Base-by-base conservation (phyloP, 2,113 vertebrate genomes). In the Prinia subflava region DNA sequence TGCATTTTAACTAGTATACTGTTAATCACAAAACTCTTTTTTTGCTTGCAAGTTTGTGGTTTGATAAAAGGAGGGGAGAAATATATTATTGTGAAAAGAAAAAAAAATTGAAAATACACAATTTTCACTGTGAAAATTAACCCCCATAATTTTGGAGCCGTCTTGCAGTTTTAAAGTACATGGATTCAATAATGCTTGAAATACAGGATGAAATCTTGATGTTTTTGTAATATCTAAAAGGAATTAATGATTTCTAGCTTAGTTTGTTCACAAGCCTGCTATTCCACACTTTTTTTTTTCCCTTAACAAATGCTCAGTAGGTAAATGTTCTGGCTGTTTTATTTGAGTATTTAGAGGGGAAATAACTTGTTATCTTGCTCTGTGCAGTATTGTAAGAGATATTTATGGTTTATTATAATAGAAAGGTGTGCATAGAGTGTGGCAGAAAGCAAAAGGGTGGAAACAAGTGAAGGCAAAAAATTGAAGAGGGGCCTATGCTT, bases 21-120 rank as follows among this genome's bases (percentile, higher is more conserved):
- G 3, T 31, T 78, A 15, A 35, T 24, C 21, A 55, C 1, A 56
- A 46, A 53, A 5, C 1, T 1, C 1, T 0, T 27, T 17, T 65
- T 49, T 87, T 67, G 3, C 21, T 53, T 69, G 27, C 35, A 84
- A 65, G 4, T 37, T 23, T 50, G 15, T 59, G 33, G 11, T 42
- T 88, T 85, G 16, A 27, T 65, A 39, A 68, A 4, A 7, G 10
- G 16, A 68, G 3, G 5, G 12, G 18, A 75, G 27, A 85, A 83
- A 53, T 1, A 33, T 27, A 41, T 64, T 87, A 6, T 3, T 59
- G 3, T 35, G 44, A 57, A 79, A 75, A 77, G 15, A 57, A 89
- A 83, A 90, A 86, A 44, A 18, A 22, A 37, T 1, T 35, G 31
- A 92, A 83, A 85, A 68, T 13, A 27, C 7, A 31, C 3, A 9